phyloP scores from a whole-genome alignment of 2,113 vertebrate genomes.

The Melanotaenia duboulayi region DNA sequence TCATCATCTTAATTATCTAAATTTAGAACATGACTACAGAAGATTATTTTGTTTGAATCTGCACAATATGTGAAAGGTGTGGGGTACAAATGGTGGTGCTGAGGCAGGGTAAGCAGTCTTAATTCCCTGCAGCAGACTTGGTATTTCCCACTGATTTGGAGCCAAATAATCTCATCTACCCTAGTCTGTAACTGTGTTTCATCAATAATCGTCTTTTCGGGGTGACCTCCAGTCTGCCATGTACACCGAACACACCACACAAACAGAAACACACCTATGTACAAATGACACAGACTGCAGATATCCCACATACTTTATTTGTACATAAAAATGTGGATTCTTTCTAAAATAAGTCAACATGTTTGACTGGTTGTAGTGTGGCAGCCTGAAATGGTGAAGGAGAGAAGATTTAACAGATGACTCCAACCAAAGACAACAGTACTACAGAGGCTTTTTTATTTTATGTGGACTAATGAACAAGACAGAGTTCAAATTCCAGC shows the following conservation, averaged over 20 bases:
- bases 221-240: conserved; percentile 1
- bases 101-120: not conserved
- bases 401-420: no score
- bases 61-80: no score
- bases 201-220: conserved; percentile 8
- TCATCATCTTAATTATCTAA: not conserved
- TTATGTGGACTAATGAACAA: not conserved
- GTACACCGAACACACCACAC: not conserved
- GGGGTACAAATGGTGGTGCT: not conserved
- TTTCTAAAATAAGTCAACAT: no score
- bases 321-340: not conserved
- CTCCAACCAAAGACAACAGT: not conserved
- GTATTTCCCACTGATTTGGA: conserved; percentile 16
- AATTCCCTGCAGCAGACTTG: conserved; percentile 8
- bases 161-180: conserved; percentile 10
- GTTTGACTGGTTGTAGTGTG: no score
- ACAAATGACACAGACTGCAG: not conserved
- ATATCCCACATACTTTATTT: no score
- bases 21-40: not conserved
- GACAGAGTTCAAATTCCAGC: not conserved
- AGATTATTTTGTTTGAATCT: no score
- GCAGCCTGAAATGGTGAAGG: no score
- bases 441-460: not conserved
- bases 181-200: conserved; percentile 8
- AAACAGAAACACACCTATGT: not conserved